Evolutionary conservation across 2,888 invertebrate genomes (phyloP), one percentile per base, ranked within the genome.

Genomic region (Rhamnusium bicolor): DNA sequence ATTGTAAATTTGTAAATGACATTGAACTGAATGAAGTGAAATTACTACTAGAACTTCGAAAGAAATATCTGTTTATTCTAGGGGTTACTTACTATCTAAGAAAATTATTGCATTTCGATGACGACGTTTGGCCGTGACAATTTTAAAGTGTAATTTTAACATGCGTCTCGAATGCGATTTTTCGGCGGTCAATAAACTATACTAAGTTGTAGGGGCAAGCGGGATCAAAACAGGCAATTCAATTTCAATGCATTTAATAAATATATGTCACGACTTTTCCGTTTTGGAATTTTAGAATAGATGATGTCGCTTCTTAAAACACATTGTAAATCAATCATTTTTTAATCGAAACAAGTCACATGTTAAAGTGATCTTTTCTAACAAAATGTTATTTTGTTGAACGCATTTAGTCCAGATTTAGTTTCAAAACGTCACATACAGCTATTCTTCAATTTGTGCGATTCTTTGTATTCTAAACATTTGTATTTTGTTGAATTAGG

Each of bases 131-230:
- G 61, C 71, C 71, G 61, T 71, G 74, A 71, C 71, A 74, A 71
- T 65, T 74, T 69, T 65, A 56, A 69, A 73, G 69, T 61, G 60
- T 69, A 54, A 73, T 72, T 65, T 65, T 49, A 58, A 69, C 69
- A 65, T 58, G 66, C 69, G 69, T 53, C 66, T 61, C 69, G 65
- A 73, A 69, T 69, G 73, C 73, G 73, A 73, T 73, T 73, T 73
- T 73, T 69, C 65, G 69, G 69, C 73, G 73, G 73, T 73, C 73
- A 73, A 73, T 69, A 73, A 69, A 73, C 73, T 54, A 46, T 8
- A 10, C 18, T 14, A 10, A 18, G 51, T 46, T 58, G 49, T 49
- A 12, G 69, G 73, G 40, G 66, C 27, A 53, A 66, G 46, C 46
- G 68, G 69, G n/a, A 56, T 7, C 21, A 12, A 18, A 63, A 51